Base-by-base conservation (phyloP, 2,888 invertebrate genomes). In the Gonocerus acuteangulatus region DNA sequence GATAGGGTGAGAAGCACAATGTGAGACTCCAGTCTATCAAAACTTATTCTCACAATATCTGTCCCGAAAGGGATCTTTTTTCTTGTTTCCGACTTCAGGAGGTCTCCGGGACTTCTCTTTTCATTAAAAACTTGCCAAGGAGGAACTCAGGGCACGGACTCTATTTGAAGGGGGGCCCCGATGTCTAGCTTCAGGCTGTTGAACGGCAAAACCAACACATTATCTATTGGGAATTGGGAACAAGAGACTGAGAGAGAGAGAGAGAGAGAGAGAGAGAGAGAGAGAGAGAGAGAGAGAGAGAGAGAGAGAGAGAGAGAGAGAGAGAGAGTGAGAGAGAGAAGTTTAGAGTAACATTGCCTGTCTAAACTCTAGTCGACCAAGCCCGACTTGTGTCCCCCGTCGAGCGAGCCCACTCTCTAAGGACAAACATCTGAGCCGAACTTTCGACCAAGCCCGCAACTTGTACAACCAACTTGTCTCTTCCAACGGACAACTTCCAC, bases 21-120 rank as follows among this genome's bases (percentile, higher is more conserved):
- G 51, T 51, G 34, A 51, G 51, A 36, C 51, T 34, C 32, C 27
- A 32, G 51, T 51, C 51, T 51, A 51, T 51, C 51, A 51, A 36
- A 51, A 51, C 18, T 51, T 51, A 2, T 13, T 51, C 51, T 13
- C 34, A 4, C 51, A 34, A 34, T n/a, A 27, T 36, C 45, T 2
- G 7, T 15, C 42, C 42, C 16, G 3, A 16, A 42, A 15, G n/a
- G n/a, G 7, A 9, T 16, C 16, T 42, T 42, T 42, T 42, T 18
- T 27, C 27, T 27, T 27, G 27, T 27, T 9, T 9, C 27, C 27
- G n/a, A n/a, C n/a, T n/a, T 27, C 27, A 27, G 27, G 27, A 27
- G 27, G 27, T 27, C 27, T 27, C 27, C 27, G 27, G 9, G 27
- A 6, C 27, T 13, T 13, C 16, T 42, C 34, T 51, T 51, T 51